phyloP scores from a whole-genome alignment of 2,113 vertebrate species.

The Charadrius vociferus region DNA sequence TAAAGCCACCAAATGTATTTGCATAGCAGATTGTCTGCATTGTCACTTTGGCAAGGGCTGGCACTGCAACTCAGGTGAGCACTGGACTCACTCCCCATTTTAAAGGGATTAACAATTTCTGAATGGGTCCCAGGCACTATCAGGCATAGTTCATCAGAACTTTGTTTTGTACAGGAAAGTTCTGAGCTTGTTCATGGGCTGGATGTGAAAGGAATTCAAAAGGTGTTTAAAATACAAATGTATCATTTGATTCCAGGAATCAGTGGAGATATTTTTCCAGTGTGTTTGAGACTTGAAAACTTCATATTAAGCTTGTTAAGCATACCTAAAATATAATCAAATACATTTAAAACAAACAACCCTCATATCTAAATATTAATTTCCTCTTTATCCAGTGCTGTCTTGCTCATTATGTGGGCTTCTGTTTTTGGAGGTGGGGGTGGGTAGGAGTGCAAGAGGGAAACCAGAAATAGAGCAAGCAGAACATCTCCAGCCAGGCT shows the following conservation, averaged over 20 bases:
- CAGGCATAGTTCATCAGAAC: not conserved
- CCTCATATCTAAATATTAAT: not conserved
- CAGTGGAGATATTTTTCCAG: not conserved
- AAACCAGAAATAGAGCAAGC: not conserved
- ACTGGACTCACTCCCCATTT: not conserved
- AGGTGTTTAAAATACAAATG: not conserved
- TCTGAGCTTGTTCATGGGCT: not conserved
- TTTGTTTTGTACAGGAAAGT: not conserved
- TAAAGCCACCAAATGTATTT: not conserved
- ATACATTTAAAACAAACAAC: not conserved
- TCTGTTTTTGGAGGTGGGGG: not conserved
- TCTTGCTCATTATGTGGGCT: not conserved
- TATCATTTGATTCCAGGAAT: not conserved
- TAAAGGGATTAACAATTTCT: not conserved
- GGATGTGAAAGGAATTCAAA: not conserved
- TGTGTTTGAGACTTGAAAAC: not conserved
- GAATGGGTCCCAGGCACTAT: not conserved
- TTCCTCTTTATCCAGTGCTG: not conserved
- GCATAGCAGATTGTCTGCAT: not conserved
- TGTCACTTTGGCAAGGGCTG: not conserved
- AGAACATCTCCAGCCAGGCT: not conserved
- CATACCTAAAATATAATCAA: not conserved
- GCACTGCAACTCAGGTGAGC: not conserved
- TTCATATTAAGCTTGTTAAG: not conserved
- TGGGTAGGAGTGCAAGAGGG: fast-evolving